These are phyloP conservation scores for Lepus timidus DNA, from an alignment of 2,113 vertebrate genomes.

Conservation along the genomic window DNA sequence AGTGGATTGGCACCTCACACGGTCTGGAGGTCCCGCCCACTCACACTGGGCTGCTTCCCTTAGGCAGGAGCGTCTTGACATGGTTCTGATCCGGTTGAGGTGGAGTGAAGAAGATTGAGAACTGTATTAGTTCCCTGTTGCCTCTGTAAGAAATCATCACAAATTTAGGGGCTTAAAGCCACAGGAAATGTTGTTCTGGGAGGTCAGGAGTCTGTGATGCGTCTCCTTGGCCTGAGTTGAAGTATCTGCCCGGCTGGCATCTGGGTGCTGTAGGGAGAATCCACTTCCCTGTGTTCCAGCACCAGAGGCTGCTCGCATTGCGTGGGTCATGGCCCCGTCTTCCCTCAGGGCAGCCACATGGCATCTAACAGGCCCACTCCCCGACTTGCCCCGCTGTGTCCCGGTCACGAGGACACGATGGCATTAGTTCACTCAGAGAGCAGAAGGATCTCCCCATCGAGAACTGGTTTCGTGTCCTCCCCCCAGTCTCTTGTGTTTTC, in stretches of 20 bases:
- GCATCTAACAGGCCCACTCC: neutral
- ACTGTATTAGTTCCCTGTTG: neutral
- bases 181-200: neutral
- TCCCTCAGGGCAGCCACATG: neutral
- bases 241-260: neutral
- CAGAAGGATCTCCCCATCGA: neutral
- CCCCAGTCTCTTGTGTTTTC: neutral
- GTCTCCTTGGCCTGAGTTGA: neutral
- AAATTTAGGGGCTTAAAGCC: neutral
- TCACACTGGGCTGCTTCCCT: neutral
- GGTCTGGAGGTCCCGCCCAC: neutral
- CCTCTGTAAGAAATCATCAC: neutral
- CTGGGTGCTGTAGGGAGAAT: neutral
- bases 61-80: neutral
- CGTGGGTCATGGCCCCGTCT: neutral
- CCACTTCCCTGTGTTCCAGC: neutral
- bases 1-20: neutral
- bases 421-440: too few species aligned
- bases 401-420: neutral
- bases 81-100: neutral
- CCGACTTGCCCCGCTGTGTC: neutral
- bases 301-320: neutral
- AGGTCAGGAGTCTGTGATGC: neutral
- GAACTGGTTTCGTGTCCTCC: neutral
- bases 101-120: neutral